Base-by-base conservation (phyloP, 2,888 invertebrate species). In the Brassicogethes aeneus region DNA sequence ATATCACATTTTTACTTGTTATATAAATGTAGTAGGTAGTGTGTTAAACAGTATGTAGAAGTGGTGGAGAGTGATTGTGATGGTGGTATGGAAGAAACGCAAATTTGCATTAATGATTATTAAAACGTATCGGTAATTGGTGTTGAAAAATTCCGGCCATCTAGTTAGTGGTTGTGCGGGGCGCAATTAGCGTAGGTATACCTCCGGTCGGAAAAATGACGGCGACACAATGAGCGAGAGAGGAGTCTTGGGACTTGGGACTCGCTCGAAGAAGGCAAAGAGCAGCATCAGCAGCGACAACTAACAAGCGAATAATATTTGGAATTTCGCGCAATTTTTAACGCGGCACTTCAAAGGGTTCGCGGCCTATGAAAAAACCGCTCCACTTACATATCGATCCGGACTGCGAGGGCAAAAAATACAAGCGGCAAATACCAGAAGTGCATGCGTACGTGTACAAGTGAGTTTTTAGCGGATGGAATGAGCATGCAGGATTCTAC, bases 321-420 rank as follows among this genome's bases (percentile, higher is more conserved):
- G 67, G 65, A 68, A 68, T 68, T 67, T 68, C 66, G 66, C 64
- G 59, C 66, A 61, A 68, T 68, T 68, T 68, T 68, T 68, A 67
- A 64, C 61, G 67, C 67, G 67, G 67, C 54, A 61, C 54, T 59
- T 65, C 66, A 68, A 68, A 67, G 66, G 51, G 48, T 46, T 52
- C 46, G 51, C 54, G 50, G 46, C 47, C 42, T 40, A 43, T 49
- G 44, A 57, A 63, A 64, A 63, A 61, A 58, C 60, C 64, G 65
- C 65, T 65, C 66, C 59, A 67, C 64, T 66, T 66, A 62, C 64
- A 64, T 67, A 65, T 66, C 64, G 65, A 60, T 61, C 63, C 44
- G 40, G 33, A 37, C 39, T 36, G 15, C 37, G 44, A 14, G 23
- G 16, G 36, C 53, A 55, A 55, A 55, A 54, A 60, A 57, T 48